Conservation (phyloP, 2,113 vertebrate species). For the Galemys pyrenaicus region DNA sequence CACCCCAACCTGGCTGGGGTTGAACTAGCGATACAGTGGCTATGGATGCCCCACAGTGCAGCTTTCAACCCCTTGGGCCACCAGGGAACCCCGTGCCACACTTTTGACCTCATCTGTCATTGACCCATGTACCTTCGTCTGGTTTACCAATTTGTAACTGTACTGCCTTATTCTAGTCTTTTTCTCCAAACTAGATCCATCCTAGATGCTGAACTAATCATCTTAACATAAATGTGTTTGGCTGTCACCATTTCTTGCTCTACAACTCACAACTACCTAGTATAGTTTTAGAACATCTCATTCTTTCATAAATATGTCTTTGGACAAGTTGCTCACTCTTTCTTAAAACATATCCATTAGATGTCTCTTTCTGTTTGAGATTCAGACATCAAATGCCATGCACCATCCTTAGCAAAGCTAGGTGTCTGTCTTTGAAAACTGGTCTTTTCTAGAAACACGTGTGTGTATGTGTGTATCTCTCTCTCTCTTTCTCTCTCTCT, state of each 20-base stretch:
- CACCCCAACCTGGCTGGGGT: too few relatives aligned
- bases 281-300: neutral
- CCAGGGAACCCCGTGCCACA: too few relatives aligned
- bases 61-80: too few relatives aligned
- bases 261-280: neutral
- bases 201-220: neutral
- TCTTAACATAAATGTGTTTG: neutral
- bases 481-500: too few relatives aligned
- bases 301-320: neutral
- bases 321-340: neutral
- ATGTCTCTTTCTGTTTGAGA: neutral
- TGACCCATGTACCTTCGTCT: neutral
- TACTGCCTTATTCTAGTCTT: neutral
- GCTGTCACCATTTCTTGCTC: neutral
- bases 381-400: neutral
- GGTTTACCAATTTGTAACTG: neutral
- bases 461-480: neutral
- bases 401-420: neutral
- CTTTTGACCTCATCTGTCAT: fast-evolving
- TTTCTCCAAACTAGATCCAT: neutral
- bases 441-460: neutral
- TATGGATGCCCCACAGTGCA: too few relatives aligned
- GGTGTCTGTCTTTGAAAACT: neutral
- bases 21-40: too few relatives aligned
- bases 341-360: neutral